Conservation (phyloP, 1,140 invertebrate genomes). For the Gryon sp. region DNA sequence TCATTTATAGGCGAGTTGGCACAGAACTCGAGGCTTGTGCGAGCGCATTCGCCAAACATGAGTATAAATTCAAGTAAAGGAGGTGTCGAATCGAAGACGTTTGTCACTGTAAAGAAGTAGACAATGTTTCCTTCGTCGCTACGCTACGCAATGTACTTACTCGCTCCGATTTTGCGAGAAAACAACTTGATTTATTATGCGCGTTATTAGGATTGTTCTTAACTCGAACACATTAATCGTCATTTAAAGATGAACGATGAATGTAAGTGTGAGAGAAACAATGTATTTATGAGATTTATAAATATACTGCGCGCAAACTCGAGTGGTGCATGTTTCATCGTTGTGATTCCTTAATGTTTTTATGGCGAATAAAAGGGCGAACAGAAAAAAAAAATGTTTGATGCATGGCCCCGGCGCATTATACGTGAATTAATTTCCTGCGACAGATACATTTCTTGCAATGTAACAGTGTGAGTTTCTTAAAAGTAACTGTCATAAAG, state of each 20-base stretch:
- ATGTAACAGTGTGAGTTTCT: constrained; percentile 29
- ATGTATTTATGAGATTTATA: constrained; percentile 12
- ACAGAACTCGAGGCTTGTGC: constrained; percentile 37
- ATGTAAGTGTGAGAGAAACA: constrained; percentile 24
- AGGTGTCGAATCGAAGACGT: constrained; percentile 62
- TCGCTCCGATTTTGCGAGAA: constrained; percentile 47
- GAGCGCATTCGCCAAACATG: constrained; percentile 57
- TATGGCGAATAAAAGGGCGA: too few species aligned
- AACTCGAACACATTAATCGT: constrained; percentile 58
- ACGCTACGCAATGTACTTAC: constrained; percentile 57
- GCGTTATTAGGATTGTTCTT: constrained; percentile 58
- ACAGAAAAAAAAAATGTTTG: constrained; percentile 5
- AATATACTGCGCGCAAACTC: background rate
- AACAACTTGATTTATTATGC: constrained; percentile 64
- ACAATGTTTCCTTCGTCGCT: constrained; percentile 57
- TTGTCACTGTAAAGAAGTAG: constrained; percentile 61
- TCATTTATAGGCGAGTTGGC: constrained; percentile 57
- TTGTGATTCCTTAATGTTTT: constrained; percentile 9
- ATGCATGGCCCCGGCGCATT: constrained; percentile 30
- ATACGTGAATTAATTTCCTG: constrained; percentile 50
- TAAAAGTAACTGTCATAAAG: constrained; percentile 47
- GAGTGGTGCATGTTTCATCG: background rate
- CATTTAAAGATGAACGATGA: constrained; percentile 56
- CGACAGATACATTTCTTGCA: constrained; percentile 14
- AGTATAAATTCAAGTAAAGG: constrained; percentile 61